Percentiles rank a stretch among this genome's conserved stretches.
phyloP scores from a whole-genome alignment of 2,888 invertebrate genomes.

The Spodoptera picta region DNA sequence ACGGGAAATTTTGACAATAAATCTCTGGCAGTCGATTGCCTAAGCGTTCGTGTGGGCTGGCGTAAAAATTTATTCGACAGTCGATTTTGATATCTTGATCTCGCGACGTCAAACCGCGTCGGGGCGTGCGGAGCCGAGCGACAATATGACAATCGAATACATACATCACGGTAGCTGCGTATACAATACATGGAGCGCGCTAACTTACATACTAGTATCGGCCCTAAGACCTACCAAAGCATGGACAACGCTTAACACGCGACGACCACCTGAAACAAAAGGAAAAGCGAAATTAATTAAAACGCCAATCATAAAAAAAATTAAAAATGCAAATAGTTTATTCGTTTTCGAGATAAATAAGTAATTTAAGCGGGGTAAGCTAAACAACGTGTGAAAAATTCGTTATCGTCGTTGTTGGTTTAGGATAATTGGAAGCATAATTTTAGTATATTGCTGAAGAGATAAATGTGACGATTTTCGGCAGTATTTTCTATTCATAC shows the following conservation, averaged over 20 bases:
- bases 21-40: conserved; percentile 87
- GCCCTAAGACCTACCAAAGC: conserved; percentile 80
- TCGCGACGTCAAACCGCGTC: conserved; percentile 72
- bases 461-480: conserved; percentile 53
- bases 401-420: conserved; percentile 48
- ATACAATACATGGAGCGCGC: conserved; percentile 68
- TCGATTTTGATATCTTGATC: conserved; percentile 86
- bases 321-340: conserved; percentile 66
- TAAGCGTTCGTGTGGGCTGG: conserved; percentile 87
- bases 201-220: conserved; percentile 56
- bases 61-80: conserved; percentile 84
- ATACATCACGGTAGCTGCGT: conserved; percentile 47
- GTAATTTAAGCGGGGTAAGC: conserved; percentile 56
- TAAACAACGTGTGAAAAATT: conserved; percentile 53
- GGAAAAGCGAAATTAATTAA: conserved; percentile 89
- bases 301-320: conserved; percentile 83
- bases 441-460: conserved; percentile 44
- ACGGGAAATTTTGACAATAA: conserved; percentile 88
- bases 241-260: conserved; percentile 75
- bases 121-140: conserved; percentile 64
- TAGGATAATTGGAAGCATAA: conserved; percentile 58
- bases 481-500: conserved; percentile 45
- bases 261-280: conserved; percentile 89
- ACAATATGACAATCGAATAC: conserved; percentile 60
- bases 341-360: conserved; percentile 51